Evolutionary conservation across 2,797 vertebrate genomes (phyloP).

Genomic region (Lutjanus campechanus): DNA sequence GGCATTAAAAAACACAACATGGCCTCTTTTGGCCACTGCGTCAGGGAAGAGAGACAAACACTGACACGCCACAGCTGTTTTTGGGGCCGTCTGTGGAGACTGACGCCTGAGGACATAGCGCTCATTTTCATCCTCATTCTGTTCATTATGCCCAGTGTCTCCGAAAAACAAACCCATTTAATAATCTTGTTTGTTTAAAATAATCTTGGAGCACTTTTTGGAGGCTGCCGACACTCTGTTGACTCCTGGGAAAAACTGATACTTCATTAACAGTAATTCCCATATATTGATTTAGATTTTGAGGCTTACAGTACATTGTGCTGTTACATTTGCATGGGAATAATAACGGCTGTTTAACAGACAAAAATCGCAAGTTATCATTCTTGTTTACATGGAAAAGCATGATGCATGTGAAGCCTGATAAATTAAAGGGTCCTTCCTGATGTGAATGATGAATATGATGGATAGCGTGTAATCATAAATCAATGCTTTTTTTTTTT

Average conservation of each 20-base stretch:
- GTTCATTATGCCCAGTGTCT: conserved; percentile 50
- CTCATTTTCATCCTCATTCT: conserved; percentile 56
- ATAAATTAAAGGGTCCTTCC: neutral
- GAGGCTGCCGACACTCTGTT: conserved; percentile 7
- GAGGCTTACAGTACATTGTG: neutral
- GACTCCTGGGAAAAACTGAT: conserved; percentile 32
- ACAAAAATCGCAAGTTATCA: neutral
- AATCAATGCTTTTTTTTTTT: conserved; percentile 36
- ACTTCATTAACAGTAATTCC: conserved; percentile 37
- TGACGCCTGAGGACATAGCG: conserved; percentile 48
- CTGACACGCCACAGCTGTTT: conserved; percentile 69
- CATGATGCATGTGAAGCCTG: conserved; percentile 29
- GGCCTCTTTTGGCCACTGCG: conserved; percentile 40
- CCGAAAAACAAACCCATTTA: conserved; percentile 43
- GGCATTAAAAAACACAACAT: conserved; percentile 26
- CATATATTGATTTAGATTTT: conserved; percentile 29
- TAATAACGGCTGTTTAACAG: neutral
- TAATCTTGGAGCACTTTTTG: conserved; percentile 36
- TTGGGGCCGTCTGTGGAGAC: conserved; percentile 38
- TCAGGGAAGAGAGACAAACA: conserved; percentile 37
- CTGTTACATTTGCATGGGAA: conserved; percentile 34
- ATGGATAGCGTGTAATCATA: conserved; percentile 30
- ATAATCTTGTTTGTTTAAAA: conserved; percentile 58
- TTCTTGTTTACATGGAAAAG: conserved; percentile 21
- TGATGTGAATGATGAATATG: conserved; percentile 25